Conservation (phyloP, 2,888 invertebrate genomes). For the Agrenia bidenticulata region DNA sequence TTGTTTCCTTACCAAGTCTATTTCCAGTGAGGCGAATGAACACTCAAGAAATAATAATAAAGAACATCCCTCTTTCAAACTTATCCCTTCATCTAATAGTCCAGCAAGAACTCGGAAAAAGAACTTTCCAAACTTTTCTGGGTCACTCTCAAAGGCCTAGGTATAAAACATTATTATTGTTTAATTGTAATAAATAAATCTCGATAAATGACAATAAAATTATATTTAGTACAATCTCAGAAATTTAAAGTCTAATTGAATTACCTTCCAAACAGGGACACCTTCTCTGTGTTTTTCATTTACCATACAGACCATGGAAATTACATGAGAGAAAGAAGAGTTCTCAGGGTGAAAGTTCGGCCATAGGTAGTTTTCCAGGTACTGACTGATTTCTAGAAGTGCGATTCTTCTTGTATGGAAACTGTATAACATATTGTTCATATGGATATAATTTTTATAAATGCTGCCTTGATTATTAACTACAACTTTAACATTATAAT, state of each 20-base stretch:
- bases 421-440: too few relatives aligned
- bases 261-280: slow-evolving; percentile 88
- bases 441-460: too few relatives aligned
- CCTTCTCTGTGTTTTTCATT: slow-evolving; percentile 98
- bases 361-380: slow-evolving; percentile 95
- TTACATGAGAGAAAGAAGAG: slow-evolving; percentile 81
- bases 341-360: slow-evolving; percentile 80
- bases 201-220: slow-evolving; percentile 7
- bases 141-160: slow-evolving; percentile 74
- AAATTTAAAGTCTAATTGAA: neutral
- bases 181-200: slow-evolving; percentile 15
- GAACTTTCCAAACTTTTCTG: slow-evolving; percentile 76
- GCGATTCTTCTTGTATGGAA: slow-evolving; percentile 85
- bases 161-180: slow-evolving; percentile 40
- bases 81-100: slow-evolving; percentile 77
- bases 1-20: slow-evolving; percentile 87
- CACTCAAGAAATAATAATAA: slow-evolving; percentile 86
- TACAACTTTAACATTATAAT: too few relatives aligned
- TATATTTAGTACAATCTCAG: neutral
- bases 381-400: slow-evolving; percentile 96
- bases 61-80: slow-evolving; percentile 59
- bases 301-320: slow-evolving; percentile 97
- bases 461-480: too few relatives aligned
- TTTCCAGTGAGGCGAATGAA: slow-evolving; percentile 97
- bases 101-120: slow-evolving; percentile 77